Conservation (phyloP, 2,113 vertebrate genomes). For the Trematomus loennbergii region DNA sequence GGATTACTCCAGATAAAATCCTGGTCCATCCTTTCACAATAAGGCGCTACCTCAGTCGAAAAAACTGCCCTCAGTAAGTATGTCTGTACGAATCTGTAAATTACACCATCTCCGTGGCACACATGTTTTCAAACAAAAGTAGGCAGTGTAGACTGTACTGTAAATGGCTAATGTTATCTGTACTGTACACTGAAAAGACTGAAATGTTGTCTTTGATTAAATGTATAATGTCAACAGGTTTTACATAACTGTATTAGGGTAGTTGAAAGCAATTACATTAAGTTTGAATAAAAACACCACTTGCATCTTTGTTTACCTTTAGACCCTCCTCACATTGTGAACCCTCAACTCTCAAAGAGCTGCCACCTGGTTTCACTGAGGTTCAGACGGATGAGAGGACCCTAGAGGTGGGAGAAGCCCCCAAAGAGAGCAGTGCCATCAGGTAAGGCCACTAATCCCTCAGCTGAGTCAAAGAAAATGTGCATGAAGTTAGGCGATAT, state of each 20-base stretch:
- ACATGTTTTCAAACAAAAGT: background rate
- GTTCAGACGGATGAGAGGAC: background rate
- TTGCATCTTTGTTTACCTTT: background rate
- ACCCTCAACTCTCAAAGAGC: no score
- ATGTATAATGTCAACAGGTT: no score
- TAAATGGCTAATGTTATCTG: background rate
- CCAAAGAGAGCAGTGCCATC: background rate
- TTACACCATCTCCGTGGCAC: no score
- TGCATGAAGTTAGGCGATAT: no score
- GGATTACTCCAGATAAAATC: background rate
- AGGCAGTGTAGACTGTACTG: background rate
- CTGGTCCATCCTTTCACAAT: slow-evolving; percentile 3
- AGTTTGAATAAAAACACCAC: no score
- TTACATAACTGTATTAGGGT: no score
- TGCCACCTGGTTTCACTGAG: no score
- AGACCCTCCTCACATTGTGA: background rate
- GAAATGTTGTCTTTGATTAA: no score
- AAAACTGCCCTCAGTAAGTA: background rate
- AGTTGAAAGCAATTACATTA: no score
- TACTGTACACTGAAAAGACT: no score
- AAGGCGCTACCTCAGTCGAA: background rate
- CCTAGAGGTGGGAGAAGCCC: no score
- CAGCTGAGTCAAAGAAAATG: background rate
- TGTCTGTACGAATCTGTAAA: background rate
- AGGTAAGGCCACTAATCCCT: background rate